These are phyloP conservation scores for Crax fasciolata DNA, from an alignment of 2,797 vertebrate genomes.

Conservation along the genomic window DNA sequence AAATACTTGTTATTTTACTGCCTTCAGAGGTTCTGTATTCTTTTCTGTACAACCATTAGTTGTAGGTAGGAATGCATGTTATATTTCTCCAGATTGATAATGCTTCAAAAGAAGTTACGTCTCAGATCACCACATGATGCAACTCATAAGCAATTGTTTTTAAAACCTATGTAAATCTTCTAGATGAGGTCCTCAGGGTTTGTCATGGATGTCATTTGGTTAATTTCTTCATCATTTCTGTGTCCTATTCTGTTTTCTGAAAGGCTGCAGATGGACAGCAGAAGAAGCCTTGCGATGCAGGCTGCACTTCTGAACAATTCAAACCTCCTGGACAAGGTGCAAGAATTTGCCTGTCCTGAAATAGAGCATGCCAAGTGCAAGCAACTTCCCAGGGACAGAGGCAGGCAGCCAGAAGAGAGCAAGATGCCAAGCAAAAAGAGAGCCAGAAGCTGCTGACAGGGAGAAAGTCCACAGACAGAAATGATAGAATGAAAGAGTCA, in stretches of 20 bases:
- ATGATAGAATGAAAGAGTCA: not conserved
- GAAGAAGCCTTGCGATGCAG: not conserved
- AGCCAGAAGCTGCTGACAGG: not conserved
- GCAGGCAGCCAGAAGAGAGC: not conserved
- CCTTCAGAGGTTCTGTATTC: not conserved
- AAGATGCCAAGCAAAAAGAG: fast-evolving
- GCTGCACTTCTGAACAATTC: not conserved
- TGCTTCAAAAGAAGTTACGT: not conserved
- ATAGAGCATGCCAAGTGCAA: not conserved
- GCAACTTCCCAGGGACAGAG: not conserved
- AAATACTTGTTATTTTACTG: not conserved
- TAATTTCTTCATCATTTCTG: not conserved
- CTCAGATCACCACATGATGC: not conserved
- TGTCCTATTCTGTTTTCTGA: not conserved
- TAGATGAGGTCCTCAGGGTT: not conserved
- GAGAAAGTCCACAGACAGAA: not conserved
- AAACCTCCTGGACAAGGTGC: not conserved
- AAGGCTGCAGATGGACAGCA: not conserved
- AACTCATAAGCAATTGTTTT: not conserved
- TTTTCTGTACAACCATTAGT: not conserved
- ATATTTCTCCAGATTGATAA: not conserved
- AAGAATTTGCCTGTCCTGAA: not conserved
- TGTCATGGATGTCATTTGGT: not conserved
- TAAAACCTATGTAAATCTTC: not conserved
- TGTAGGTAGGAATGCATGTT: not conserved